Percentiles rank a stretch among this genome's conserved stretches.
Evolutionary conservation across 2,888 invertebrate genomes (phyloP).

Genomic region (Acronicta psi): DNA sequence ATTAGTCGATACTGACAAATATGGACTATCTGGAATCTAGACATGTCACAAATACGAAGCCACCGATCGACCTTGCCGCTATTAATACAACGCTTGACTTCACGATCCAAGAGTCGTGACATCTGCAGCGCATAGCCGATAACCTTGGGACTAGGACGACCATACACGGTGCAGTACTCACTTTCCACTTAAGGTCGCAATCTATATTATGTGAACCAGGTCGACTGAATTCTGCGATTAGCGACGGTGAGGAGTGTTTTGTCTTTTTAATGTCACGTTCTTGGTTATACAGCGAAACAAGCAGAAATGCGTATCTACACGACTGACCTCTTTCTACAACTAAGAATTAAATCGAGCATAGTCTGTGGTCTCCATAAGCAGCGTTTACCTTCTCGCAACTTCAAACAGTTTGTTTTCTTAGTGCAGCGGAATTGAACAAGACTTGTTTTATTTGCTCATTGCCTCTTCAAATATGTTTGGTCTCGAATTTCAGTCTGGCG

Average conservation of each 20-base stretch:
- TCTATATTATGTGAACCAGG: constrained; percentile 50
- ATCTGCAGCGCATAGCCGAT: constrained; percentile 64
- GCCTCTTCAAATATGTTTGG: constrained; percentile 34
- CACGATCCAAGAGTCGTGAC: constrained; percentile 66
- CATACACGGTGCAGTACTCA: constrained; percentile 62
- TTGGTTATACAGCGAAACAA: constrained; percentile 6
- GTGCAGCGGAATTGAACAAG: constrained; percentile 15
- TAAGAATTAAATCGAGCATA: neutral
- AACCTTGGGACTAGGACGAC: constrained; percentile 66
- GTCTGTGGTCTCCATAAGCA: neutral
- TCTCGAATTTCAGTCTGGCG: constrained; percentile 43
- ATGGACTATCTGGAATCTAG: constrained; percentile 54
- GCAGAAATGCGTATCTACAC: constrained; percentile 1
- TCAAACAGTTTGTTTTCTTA: constrained; percentile 10
- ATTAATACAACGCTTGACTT: constrained; percentile 74
- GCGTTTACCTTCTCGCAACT: neutral
- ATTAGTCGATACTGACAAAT: constrained; percentile 46
- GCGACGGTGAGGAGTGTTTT: constrained; percentile 24
- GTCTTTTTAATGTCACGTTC: constrained; percentile 23
- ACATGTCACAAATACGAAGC: constrained; percentile 53
- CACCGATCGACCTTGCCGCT: constrained; percentile 75
- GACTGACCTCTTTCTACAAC: neutral
- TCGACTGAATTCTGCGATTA: constrained; percentile 46
- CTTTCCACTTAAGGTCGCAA: constrained; percentile 47
- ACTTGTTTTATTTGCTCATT: constrained; percentile 33